A percentile compares a stretch with the other conserved stretches of the same genome.
phyloP scores from a whole-genome alignment of 1,140 invertebrate species.

The Triops longicaudatus region DNA sequence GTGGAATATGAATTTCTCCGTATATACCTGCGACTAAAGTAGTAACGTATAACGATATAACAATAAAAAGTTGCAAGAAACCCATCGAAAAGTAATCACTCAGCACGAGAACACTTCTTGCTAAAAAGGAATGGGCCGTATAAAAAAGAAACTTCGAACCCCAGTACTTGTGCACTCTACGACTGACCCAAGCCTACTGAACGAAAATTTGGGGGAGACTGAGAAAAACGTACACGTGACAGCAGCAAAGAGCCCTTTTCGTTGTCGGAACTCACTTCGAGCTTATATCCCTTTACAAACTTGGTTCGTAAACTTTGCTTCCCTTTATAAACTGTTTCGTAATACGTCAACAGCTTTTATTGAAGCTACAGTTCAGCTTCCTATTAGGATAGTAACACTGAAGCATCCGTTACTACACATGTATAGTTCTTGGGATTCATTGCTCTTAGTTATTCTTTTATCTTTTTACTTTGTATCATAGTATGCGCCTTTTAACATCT shows the following conservation, averaged over 20 bases:
- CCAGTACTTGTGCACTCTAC: background rate
- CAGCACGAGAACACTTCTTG: background rate
- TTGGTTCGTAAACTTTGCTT: no score
- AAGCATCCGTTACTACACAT: no score
- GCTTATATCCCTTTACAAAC: no score
- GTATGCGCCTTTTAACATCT: no score
- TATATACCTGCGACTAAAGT: background rate
- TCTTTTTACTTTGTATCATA: no score
- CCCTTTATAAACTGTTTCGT: no score
- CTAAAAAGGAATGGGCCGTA: background rate
- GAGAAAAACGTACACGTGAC: background rate
- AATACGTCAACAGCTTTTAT: no score
- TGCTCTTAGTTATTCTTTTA: no score
- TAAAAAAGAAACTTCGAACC: background rate
- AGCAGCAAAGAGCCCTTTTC: background rate
- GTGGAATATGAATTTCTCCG: background rate
- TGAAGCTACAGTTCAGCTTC: no score
- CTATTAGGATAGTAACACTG: no score
- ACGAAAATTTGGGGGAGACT: background rate
- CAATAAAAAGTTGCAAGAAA: background rate
- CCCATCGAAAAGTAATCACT: background rate
- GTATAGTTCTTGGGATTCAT: no score
- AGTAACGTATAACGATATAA: background rate
- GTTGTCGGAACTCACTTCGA: background rate
- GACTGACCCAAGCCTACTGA: background rate